Evolutionary conservation across 2,888 invertebrate genomes (phyloP).

Genomic region (Liposcelis brunnea): DNA sequence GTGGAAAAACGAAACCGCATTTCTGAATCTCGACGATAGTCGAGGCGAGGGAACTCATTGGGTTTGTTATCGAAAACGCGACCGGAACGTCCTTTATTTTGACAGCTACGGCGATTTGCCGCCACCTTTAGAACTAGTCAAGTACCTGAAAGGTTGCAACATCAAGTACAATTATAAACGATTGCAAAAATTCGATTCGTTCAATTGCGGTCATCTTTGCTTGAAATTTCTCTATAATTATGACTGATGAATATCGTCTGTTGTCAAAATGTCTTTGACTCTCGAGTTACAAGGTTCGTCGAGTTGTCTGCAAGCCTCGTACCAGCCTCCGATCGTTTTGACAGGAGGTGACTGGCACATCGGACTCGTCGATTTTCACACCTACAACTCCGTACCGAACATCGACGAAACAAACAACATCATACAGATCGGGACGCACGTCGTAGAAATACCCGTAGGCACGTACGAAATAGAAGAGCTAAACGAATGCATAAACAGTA

Average conservation of each 20-base stretch:
- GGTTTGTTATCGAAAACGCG: constrained; percentile 14
- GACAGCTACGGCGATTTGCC: constrained; percentile 23
- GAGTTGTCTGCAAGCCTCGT: constrained; percentile 17
- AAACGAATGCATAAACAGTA: constrained; percentile 15
- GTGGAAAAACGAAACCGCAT: constrained; percentile 7
- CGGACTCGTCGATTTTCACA: constrained; percentile 20
- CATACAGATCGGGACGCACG: constrained; percentile 18
- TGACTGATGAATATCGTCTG: constrained; percentile 1
- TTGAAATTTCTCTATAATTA: constrained; percentile 17
- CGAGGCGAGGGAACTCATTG: constrained; percentile 8
- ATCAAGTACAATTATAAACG: constrained; percentile 19
- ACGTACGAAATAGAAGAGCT: constrained; percentile 22
- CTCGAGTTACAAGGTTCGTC: constrained; percentile 18
- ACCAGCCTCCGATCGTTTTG: constrained; percentile 19
- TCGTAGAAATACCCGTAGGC: constrained; percentile 19
- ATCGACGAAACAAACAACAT: constrained; percentile 21
- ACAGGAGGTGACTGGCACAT: constrained; percentile 18
- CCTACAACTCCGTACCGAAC: constrained; percentile 22
- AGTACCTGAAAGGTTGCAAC: constrained; percentile 16
- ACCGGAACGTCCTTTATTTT: constrained; percentile 20
- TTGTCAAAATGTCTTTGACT: constrained; percentile 18
- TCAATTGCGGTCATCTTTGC: constrained; percentile 21
- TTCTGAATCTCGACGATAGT: constrained; percentile 8
- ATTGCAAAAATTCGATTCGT: constrained; percentile 19
- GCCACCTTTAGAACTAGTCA: constrained; percentile 20